These are phyloP conservation scores for Solenopsis fugax DNA, from an alignment of 1,140 invertebrate genomes.

Conservation along the genomic window DNA sequence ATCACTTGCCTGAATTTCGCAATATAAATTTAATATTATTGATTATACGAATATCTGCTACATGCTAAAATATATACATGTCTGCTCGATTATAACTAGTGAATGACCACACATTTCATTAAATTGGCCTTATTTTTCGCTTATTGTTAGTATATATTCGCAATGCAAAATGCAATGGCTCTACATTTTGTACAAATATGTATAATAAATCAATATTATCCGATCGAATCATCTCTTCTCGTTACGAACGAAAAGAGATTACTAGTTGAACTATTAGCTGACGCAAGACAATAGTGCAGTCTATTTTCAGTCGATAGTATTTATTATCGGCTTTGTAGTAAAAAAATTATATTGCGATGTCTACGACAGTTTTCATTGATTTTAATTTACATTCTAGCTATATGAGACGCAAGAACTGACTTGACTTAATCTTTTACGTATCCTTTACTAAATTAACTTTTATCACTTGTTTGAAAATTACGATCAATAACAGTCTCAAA, in stretches of 20 bases:
- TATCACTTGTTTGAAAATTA: neutral
- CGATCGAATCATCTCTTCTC: neutral
- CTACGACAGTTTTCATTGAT: neutral
- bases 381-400: neutral
- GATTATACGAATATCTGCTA: neutral
- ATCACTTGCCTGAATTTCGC: neutral
- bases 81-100: too few species aligned
- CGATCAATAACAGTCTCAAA: neutral
- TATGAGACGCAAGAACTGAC: neutral
- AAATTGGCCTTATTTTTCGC: conserved; percentile 23
- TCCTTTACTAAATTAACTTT: neutral
- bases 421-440: too few species aligned
- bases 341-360: conserved; percentile 12
- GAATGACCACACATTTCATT: neutral
- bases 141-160: neutral
- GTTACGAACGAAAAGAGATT: neutral
- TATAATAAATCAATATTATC: neutral
- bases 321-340: neutral
- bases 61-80: conserved; percentile 5
- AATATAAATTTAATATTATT: conserved; percentile 1
- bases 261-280: neutral
- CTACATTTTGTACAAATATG: too few species aligned
- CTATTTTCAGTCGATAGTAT: neutral
- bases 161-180: neutral
- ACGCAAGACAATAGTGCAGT: neutral